Percentiles rank a stretch among this genome's conserved stretches.
phyloP scores from a whole-genome alignment of 1,140 invertebrate genomes.

The Drosophila athabasca region DNA sequence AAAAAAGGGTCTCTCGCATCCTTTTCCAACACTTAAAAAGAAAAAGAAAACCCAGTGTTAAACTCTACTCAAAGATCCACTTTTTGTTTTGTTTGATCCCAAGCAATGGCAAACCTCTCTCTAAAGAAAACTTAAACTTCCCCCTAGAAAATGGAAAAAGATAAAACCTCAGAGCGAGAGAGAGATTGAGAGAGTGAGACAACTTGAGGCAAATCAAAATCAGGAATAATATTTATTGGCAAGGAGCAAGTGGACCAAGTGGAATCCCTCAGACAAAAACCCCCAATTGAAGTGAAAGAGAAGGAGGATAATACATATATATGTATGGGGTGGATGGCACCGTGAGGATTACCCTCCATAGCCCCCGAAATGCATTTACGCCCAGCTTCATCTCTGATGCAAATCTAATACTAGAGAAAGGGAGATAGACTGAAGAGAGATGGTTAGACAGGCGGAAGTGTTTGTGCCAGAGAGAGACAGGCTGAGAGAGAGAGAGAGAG shows the following conservation, averaged over 20 bases:
- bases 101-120: no score
- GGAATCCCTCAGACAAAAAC: conserved; percentile 50
- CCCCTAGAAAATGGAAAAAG: no score
- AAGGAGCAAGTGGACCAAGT: not conserved
- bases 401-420: conserved; percentile 68
- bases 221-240: conserved; percentile 7
- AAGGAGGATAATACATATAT: conserved; percentile 41
- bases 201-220: conserved; percentile 15
- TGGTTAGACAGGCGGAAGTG: conserved; percentile 28
- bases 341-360: conserved; percentile 65
- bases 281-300: conserved; percentile 55
- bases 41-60: no score
- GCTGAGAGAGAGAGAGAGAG: not conserved
- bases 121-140: no score
- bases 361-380: conserved; percentile 78
- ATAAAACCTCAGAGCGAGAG: not conserved
- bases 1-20: no score
- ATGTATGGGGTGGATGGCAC: conserved; percentile 42
- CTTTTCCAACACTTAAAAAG: no score
- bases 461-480: conserved; percentile 18
- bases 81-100: no score
- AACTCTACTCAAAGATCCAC: no score
- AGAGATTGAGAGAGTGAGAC: no score
- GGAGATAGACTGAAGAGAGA: conserved; percentile 4
- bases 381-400: conserved; percentile 76